Percentiles rank a stretch among this genome's conserved stretches.
Evolutionary conservation across 64 coral and sea anemone species (phyloP).

Genomic region (Stylophora pistillata): DNA sequence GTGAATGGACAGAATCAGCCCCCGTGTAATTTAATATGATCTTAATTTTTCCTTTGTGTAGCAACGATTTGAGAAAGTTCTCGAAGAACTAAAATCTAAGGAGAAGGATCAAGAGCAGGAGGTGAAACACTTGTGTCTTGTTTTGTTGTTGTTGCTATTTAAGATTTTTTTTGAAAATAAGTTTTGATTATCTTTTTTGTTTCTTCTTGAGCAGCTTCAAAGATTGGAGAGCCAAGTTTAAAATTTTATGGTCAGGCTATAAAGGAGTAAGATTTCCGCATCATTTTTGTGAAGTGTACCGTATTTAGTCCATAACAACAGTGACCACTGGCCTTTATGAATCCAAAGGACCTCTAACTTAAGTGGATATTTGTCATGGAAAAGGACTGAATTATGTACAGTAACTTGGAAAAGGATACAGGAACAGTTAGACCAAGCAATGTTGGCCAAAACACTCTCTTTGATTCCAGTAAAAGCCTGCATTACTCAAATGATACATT

Average conservation of each 20-base stretch:
- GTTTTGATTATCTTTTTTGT: not conserved
- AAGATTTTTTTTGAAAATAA: not conserved
- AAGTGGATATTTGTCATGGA: too few species aligned
- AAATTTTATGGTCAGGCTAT: not conserved
- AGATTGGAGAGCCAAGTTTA: not conserved
- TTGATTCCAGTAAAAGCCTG: too few species aligned
- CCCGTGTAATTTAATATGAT: not conserved
- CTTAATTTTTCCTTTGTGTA: slow-evolving; percentile 1
- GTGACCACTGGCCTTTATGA: too few species aligned
- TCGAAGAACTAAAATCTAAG: slow-evolving; percentile 64
- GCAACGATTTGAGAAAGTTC: slow-evolving; percentile 83
- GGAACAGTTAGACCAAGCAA: too few species aligned
- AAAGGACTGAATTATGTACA: too few species aligned
- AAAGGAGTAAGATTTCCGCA: not conserved
- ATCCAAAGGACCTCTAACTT: too few species aligned
- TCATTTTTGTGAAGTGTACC: too few species aligned
- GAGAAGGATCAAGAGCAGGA: slow-evolving; percentile 71
- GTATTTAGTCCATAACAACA: too few species aligned
- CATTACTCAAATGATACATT: too few species aligned
- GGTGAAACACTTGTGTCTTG: slow-evolving; percentile 29
- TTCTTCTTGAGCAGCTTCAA: not conserved
- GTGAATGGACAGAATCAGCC: not conserved
- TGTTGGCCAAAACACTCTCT: too few species aligned
- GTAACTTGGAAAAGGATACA: too few species aligned
- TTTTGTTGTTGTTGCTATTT: not conserved